Percentiles rank a stretch among this genome's conserved stretches.
Conservation (phyloP, 2,797 vertebrate species). For the Choloepus didactylus region DNA sequence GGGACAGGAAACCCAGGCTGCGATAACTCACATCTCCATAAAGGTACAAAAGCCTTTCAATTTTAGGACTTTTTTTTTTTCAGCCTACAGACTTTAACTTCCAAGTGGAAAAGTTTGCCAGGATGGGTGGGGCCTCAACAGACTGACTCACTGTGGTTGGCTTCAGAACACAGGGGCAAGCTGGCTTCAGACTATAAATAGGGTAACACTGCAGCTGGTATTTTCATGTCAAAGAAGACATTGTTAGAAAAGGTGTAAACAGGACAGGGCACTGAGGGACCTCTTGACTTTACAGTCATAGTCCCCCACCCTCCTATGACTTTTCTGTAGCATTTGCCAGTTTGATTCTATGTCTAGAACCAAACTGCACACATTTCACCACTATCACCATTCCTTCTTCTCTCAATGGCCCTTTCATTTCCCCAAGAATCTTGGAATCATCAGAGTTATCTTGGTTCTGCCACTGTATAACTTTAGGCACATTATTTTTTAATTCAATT, state of each 20-base stretch:
- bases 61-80: neutral
- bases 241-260: slow-evolving; percentile 17
- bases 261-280: neutral
- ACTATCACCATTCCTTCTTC: neutral
- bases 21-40: neutral
- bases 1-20: neutral
- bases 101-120: slow-evolving; percentile 51
- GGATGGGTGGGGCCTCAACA: neutral
- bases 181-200: neutral
- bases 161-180: neutral
- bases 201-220: neutral
- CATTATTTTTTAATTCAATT: too few relatives aligned
- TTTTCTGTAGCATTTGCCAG: neutral
- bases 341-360: neutral
- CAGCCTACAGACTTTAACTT: neutral
- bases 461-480: neutral
- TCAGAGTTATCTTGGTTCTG: neutral
- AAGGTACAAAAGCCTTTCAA: neutral
- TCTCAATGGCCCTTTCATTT: neutral
- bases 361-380: neutral
- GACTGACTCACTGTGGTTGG: slow-evolving; percentile 72
- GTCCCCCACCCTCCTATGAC: neutral
- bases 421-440: neutral
- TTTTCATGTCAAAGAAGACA: slow-evolving; percentile 42
- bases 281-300: neutral